Evolutionary conservation across 1,140 invertebrate genomes (phyloP), one percentile per base, ranked within the genome.

Genomic region (Monomorium pharaonis): DNA sequence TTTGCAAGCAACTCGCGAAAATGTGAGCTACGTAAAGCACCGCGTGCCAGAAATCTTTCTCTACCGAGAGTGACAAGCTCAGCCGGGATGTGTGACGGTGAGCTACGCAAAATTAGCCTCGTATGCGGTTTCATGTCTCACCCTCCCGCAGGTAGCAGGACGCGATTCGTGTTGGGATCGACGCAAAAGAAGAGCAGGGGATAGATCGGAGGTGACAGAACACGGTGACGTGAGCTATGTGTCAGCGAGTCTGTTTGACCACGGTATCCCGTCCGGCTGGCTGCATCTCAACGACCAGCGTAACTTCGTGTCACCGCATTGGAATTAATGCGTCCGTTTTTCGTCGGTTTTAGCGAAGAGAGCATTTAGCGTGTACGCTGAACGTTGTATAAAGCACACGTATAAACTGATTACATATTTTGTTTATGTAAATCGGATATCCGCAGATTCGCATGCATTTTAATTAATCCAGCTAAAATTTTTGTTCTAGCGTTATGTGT

Each of bases 151-250:
- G 30, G 14, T 6, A 6, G 54, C 7, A 42, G 21, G 37, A 5
- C 3, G 44, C n/a, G 18, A n/a, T 81, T 30, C 42, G 51, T 51
- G 76, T 60, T 27, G 63, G 76, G 47, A 72, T 88, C 88, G 76
- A 76, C 84, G 87, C 21, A 42, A 49, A 86, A 83, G 70, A 83
- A 89, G 65, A 60, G 74, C 81, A 51, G 10, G 49, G 37, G 60
- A 27, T 80, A 63, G 63, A 86, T 60, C 27, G 51, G 60, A 86
- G 75, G 87, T 86, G 87, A 89, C 84, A 85, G 74, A 9, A 65
- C 49, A 63, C 54, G 30, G 76, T 70, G 83, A 37, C 33, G 76
- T 81, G 84, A 88, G 44, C 76, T 76, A 72, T 21, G 70, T 33
- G 49, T 51, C 42, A 51, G 24, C 24, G 67, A 62, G 42, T 33